These are phyloP conservation scores for Oryzias melastigma DNA, from an alignment of 2,113 vertebrate species.

Conservation along the genomic window DNA sequence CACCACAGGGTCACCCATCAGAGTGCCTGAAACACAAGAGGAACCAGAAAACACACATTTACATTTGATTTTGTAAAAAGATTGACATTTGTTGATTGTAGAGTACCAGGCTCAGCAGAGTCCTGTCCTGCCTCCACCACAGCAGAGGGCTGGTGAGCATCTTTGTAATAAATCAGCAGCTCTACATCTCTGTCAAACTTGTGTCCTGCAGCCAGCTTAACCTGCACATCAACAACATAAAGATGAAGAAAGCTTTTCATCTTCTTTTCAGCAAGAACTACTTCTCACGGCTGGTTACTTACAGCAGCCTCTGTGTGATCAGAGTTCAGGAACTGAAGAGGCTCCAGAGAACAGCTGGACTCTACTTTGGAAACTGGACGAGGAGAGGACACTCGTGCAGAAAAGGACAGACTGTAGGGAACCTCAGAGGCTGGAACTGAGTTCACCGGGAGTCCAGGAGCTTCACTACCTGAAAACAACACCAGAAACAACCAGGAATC, in stretches of 20 bases:
- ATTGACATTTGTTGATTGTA: background rate
- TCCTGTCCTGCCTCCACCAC: constrained; percentile 74
- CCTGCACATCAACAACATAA: constrained; percentile 57
- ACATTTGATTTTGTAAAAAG: background rate
- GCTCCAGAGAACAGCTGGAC: constrained; percentile 75
- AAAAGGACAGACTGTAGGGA: constrained; percentile 78
- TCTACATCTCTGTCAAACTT: constrained; percentile 82
- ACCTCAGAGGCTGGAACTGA: constrained; percentile 57
- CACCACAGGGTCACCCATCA: constrained; percentile 78
- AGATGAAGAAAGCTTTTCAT: background rate
- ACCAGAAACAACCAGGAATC: background rate
- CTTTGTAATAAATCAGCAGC: constrained; percentile 79
- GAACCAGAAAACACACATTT: background rate
- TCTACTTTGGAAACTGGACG: constrained; percentile 76
- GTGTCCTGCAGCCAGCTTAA: constrained; percentile 78
- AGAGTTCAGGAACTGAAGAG: constrained; percentile 67
- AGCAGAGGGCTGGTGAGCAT: constrained; percentile 75
- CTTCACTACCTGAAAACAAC: constrained; percentile 49
- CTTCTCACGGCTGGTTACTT: constrained; percentile 37
- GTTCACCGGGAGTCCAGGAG: constrained; percentile 45
- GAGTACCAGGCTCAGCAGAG: constrained; percentile 15
- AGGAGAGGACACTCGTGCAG: constrained; percentile 69
- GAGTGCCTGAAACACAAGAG: constrained; percentile 71
- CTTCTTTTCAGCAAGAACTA: no score
- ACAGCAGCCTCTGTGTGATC: constrained; percentile 78